phyloP scores from a whole-genome alignment of 1,140 invertebrate species.

The Zaprionus ornatus region DNA sequence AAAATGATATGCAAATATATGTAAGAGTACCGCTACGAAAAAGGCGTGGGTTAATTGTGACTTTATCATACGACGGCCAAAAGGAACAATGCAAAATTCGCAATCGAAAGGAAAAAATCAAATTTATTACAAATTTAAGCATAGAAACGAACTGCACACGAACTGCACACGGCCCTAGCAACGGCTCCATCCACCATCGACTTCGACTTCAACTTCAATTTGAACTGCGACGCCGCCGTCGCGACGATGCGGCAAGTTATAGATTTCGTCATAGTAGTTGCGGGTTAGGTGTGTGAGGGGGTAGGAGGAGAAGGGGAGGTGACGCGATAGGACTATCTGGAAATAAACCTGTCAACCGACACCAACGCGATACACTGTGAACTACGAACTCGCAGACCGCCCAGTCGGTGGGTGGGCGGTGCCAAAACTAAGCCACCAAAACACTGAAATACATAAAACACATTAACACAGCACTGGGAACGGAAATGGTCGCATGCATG shows the following conservation, averaged over 20 bases:
- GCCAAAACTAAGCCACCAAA: slow-evolving; percentile 77
- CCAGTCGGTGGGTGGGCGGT: slow-evolving; percentile 70
- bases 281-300: neutral
- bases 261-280: slow-evolving; percentile 80
- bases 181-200: slow-evolving; percentile 32
- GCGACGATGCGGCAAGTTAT: slow-evolving; percentile 77
- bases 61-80: slow-evolving; percentile 73
- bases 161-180: slow-evolving; percentile 27
- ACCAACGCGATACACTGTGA: slow-evolving; percentile 72
- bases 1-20: slow-evolving; percentile 83
- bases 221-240: slow-evolving; percentile 4
- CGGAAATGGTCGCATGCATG: slow-evolving; percentile 75
- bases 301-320: neutral
- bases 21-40: slow-evolving; percentile 83
- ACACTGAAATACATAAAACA: slow-evolving; percentile 76
- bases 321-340: slow-evolving; percentile 42
- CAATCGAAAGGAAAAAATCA: slow-evolving; percentile 83
- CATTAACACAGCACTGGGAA: slow-evolving; percentile 74
- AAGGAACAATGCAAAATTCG: slow-evolving; percentile 59
- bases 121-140: slow-evolving; percentile 83
- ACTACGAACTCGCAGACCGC: slow-evolving; percentile 75
- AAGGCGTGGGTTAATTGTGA: slow-evolving; percentile 83
- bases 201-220: slow-evolving; percentile 26
- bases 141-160: slow-evolving; percentile 65
- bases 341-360: slow-evolving; percentile 82